These are phyloP conservation scores for Rhogogaster chlorosoma DNA, from an alignment of 2,888 invertebrate genomes.

Conservation along the genomic window DNA sequence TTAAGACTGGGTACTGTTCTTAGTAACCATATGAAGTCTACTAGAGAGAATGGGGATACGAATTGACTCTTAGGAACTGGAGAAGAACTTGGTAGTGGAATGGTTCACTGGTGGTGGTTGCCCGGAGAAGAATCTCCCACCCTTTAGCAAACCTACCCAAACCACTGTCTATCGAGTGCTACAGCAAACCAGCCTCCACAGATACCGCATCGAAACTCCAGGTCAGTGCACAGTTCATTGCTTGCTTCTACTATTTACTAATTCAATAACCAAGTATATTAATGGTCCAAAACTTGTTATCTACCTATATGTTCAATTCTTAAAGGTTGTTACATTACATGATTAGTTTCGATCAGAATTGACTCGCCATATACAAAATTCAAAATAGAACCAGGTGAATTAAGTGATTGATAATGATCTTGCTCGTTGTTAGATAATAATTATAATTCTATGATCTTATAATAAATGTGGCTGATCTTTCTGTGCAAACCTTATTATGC, in stretches of 20 bases:
- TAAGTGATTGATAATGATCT: not conserved
- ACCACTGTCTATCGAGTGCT: slow-evolving; percentile 42
- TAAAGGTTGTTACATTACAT: not conserved
- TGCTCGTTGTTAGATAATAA: not conserved
- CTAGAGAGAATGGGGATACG: slow-evolving; percentile 26
- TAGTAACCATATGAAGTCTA: not conserved
- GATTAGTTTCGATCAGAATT: not conserved
- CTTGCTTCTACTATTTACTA: not conserved
- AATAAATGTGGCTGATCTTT: not conserved
- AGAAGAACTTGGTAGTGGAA: slow-evolving; percentile 45
- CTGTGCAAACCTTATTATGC: not conserved
- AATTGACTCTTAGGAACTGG: not conserved
- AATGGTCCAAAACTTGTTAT: not conserved
- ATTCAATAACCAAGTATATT: slow-evolving; percentile 8
- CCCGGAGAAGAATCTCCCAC: slow-evolving; percentile 65
- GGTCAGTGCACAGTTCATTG: slow-evolving; percentile 46
- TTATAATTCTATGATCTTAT: not conserved
- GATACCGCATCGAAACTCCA: slow-evolving; percentile 36
- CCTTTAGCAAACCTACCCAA: slow-evolving; percentile 55
- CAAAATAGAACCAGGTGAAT: not conserved
- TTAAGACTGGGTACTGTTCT: slow-evolving; percentile 21
- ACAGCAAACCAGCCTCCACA: slow-evolving; percentile 30
- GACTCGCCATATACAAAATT: not conserved
- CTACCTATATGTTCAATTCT: not conserved
- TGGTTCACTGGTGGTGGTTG: slow-evolving; percentile 64